These are phyloP conservation scores for Peromyscus maniculatus DNA, from an alignment of 2,113 vertebrate genomes.

Conservation along the genomic window DNA sequence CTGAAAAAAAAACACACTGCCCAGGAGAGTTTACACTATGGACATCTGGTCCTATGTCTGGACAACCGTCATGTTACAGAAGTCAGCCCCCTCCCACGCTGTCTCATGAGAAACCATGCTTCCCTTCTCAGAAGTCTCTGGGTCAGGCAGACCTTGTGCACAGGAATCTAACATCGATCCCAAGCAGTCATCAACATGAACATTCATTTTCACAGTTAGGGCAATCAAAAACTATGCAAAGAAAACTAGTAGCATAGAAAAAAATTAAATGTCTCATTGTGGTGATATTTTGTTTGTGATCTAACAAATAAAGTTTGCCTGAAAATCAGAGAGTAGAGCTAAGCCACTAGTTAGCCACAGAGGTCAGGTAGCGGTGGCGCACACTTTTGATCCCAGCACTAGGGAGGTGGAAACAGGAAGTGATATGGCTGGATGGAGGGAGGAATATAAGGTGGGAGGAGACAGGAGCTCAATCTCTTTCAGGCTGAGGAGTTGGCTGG, in stretches of 20 bases:
- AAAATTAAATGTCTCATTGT: not conserved
- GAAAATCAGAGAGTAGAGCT: no score
- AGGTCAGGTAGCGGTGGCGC: no score
- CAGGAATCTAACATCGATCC: not conserved
- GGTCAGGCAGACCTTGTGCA: not conserved
- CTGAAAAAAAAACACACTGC: conserved; percentile 1
- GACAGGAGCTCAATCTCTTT: no score
- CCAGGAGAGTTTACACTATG: not conserved
- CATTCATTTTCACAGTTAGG: not conserved
- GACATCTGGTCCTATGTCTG: not conserved
- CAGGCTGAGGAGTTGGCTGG: no score
- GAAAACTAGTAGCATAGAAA: not conserved
- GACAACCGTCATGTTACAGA: not conserved
- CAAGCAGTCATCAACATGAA: fast-evolving
- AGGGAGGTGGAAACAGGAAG: no score
- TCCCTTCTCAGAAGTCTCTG: not conserved
- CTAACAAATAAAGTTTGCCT: no score
- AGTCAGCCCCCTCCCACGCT: not conserved
- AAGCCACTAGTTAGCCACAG: no score
- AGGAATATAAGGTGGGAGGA: no score
- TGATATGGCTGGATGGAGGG: no score
- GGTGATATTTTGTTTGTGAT: no score
- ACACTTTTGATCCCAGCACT: no score
- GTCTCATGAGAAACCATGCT: not conserved
- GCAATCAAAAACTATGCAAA: not conserved